phyloP scores from a whole-genome alignment of 2,888 invertebrate genomes.

The Dioctria rufipes region DNA sequence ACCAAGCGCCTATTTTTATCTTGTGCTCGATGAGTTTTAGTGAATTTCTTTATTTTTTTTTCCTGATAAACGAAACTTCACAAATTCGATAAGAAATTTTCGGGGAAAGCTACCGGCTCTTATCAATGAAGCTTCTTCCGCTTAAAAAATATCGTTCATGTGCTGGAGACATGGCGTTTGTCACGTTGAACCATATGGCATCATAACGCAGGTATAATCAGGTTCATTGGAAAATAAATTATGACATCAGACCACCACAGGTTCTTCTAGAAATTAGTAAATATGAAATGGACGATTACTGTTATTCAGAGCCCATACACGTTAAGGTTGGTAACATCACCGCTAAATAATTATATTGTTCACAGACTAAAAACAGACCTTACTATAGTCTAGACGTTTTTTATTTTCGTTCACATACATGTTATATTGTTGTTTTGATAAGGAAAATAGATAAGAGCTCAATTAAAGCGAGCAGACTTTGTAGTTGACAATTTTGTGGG shows the following conservation, averaged over 20 bases:
- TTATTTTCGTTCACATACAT: background rate
- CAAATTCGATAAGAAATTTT: background rate
- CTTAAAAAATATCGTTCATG: background rate
- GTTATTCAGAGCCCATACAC: background rate
- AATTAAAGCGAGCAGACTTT: background rate
- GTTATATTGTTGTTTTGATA: background rate
- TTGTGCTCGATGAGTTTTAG: too few relatives aligned
- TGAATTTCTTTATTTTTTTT: background rate
- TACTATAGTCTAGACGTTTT: slow-evolving; percentile 5
- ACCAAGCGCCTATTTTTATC: too few relatives aligned
- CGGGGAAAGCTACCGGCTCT: background rate
- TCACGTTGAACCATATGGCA: background rate
- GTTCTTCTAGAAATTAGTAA: background rate
- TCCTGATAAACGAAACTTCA: background rate
- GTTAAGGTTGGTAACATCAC: background rate
- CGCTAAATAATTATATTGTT: background rate
- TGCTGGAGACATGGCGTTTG: background rate
- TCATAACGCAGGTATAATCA: background rate
- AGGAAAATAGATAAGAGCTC: background rate
- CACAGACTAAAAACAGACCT: background rate
- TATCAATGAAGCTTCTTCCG: background rate
- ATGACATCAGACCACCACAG: background rate
- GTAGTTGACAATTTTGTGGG: background rate
- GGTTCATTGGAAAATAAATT: background rate
- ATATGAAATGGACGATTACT: background rate